Conservation (phyloP, 1,140 invertebrate genomes). For the Druon quercuslanigerum region DNA sequence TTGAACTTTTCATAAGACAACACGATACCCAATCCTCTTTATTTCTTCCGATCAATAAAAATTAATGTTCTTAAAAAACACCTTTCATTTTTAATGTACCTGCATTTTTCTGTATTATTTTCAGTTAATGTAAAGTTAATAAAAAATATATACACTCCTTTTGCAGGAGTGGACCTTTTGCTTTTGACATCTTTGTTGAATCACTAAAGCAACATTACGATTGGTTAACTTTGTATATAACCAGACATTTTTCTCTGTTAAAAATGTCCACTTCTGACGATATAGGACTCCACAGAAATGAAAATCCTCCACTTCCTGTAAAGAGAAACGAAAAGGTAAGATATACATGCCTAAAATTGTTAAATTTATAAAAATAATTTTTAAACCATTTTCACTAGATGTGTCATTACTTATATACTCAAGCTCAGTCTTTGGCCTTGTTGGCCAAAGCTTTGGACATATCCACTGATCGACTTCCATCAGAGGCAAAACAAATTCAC, state of each 20-base stretch:
- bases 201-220: conserved; percentile 63
- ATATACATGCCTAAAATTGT: background rate
- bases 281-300: conserved; percentile 61
- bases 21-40: background rate
- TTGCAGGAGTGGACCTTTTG: conserved; percentile 61
- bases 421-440: conserved; percentile 78
- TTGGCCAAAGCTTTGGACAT: conserved; percentile 78
- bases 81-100: too few species aligned
- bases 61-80: too few species aligned
- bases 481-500: conserved; percentile 78
- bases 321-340: conserved; percentile 63
- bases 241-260: conserved; percentile 49
- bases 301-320: conserved; percentile 61
- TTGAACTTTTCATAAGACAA: too few species aligned
- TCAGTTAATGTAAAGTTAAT: conserved; percentile 28
- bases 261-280: conserved; percentile 34
- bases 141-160: too few species aligned
- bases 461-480: conserved; percentile 73
- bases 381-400: conserved; percentile 69
- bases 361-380: too few species aligned
- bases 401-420: conserved; percentile 77
- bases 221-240: conserved; percentile 67
- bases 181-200: conserved; percentile 65
- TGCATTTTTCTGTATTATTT: too few species aligned
- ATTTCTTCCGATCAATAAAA: background rate